Evolutionary conservation across 2,797 vertebrate genomes (phyloP).

Genomic region (Myoxocephalus aenaeus): DNA sequence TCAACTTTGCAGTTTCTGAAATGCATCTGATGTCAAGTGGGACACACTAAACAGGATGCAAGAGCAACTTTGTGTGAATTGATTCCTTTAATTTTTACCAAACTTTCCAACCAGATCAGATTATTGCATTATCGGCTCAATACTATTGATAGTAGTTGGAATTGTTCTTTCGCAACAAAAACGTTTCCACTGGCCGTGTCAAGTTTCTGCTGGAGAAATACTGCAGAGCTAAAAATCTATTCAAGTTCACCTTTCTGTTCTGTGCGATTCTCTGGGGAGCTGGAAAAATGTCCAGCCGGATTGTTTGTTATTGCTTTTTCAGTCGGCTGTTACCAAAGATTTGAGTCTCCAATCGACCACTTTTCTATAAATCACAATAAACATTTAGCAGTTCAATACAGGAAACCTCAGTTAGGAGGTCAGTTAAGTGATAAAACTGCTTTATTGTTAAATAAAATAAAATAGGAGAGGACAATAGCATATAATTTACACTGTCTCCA

Average conservation of each 20-base stretch:
- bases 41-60: neutral
- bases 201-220: conserved; percentile 27
- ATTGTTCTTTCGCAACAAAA: conserved; percentile 1
- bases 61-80: conserved; percentile 1
- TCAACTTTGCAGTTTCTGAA: neutral
- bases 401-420: neutral
- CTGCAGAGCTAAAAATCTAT: conserved; percentile 31
- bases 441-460: conserved; percentile 22
- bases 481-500: neutral
- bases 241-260: conserved; percentile 22
- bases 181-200: conserved; percentile 9
- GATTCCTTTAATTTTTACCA: neutral
- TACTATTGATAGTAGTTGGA: conserved; percentile 4
- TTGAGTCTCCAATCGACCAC: conserved; percentile 28
- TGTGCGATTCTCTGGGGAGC: conserved; percentile 28
- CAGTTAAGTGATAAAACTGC: conserved; percentile 9
- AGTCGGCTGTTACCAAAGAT: conserved; percentile 13
- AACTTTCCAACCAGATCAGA: neutral
- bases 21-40: neutral
- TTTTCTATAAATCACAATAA: conserved; percentile 31
- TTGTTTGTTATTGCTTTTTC: conserved; percentile 37
- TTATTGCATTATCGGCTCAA: neutral
- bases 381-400: conserved; percentile 9
- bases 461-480: neutral
- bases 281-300: conserved; percentile 33